Evolutionary conservation across 2,888 invertebrate genomes (phyloP).

Genomic region (Zeuzera pyrina): DNA sequence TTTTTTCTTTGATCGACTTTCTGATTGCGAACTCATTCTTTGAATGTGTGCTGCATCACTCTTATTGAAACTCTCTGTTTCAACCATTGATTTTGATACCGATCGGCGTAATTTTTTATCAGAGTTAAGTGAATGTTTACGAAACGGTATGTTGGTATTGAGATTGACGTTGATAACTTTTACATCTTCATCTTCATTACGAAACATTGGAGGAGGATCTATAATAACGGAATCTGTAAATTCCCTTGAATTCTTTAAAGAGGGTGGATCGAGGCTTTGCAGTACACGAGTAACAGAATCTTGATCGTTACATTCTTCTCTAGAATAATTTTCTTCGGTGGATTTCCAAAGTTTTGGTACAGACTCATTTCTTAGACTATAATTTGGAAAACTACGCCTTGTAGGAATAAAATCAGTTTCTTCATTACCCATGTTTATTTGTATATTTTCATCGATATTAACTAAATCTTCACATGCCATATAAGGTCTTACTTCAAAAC

Average conservation of each 20-base stretch:
- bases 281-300: conserved; percentile 32
- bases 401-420: conserved; percentile 53
- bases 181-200: conserved; percentile 54
- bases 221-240: conserved; percentile 49
- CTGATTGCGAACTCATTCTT: conserved; percentile 63
- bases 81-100: conserved; percentile 58
- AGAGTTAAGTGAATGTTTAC: conserved; percentile 74
- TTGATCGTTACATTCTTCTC: conserved; percentile 9
- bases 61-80: conserved; percentile 43
- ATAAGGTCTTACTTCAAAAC: conserved; percentile 69
- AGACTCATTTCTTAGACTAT: conserved; percentile 59
- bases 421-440: conserved; percentile 51
- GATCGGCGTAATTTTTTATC: conserved; percentile 71
- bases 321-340: conserved; percentile 47
- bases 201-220: conserved; percentile 76
- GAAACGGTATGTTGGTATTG: conserved; percentile 53
- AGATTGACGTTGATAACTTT: conserved; percentile 59
- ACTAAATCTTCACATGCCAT: conserved; percentile 80
- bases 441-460: conserved; percentile 75
- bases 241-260: conserved; percentile 36
- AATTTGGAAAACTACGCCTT: conserved; percentile 79
- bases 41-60: conserved; percentile 38
- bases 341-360: conserved; percentile 59
- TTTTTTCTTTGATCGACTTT: conserved; percentile 46
- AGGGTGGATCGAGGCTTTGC: conserved; percentile 52